Percentiles rank a stretch among this genome's conserved stretches.
These are phyloP conservation scores for Drosophila robusta DNA, from an alignment of 2,888 invertebrate species.

Conservation along the genomic window DNA sequence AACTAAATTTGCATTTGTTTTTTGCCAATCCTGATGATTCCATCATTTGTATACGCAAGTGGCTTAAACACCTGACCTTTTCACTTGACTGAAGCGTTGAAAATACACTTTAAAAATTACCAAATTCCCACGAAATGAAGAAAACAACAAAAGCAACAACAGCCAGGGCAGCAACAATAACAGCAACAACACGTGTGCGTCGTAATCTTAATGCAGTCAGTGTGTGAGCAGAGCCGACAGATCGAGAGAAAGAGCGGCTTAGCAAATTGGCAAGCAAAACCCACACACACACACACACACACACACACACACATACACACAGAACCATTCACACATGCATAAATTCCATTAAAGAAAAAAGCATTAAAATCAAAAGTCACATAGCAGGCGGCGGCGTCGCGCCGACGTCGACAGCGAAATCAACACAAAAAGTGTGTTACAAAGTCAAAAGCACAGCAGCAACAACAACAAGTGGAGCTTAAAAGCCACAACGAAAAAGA, in stretches of 20 bases:
- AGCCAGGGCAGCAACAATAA: conserved; percentile 6
- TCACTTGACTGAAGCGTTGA: conserved; percentile 22
- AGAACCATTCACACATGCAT: conserved; percentile 6
- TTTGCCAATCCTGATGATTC: conserved; percentile 2
- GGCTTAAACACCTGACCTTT: conserved; percentile 48
- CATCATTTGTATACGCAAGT: conserved; percentile 1
- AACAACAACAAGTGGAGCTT: conserved; percentile 77
- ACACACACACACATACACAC: conserved; percentile 1
- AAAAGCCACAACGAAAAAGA: conserved; percentile 72
- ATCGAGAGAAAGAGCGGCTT: conserved; percentile 23
- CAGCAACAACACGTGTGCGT: conserved; percentile 38
- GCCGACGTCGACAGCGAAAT: conserved; percentile 52
- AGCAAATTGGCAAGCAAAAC: conserved; percentile 23
- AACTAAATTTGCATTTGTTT: neutral
- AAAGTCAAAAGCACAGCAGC: conserved; percentile 77
- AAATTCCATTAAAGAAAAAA: conserved; percentile 59
- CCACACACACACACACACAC: conserved; percentile 9
- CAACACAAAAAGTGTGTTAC: conserved; percentile 77
- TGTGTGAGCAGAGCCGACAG: conserved; percentile 21
- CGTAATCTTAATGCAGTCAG: conserved; percentile 47
- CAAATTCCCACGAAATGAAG: conserved; percentile 58
- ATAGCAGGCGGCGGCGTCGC: conserved; percentile 42
- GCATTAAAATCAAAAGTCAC: conserved; percentile 74
- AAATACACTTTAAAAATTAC: conserved; percentile 37
- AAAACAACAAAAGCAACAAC: conserved; percentile 23